Percentiles rank a stretch among this genome's conserved stretches.
Conservation (phyloP, 2,888 invertebrate species). For the Drosophila greeni region DNA sequence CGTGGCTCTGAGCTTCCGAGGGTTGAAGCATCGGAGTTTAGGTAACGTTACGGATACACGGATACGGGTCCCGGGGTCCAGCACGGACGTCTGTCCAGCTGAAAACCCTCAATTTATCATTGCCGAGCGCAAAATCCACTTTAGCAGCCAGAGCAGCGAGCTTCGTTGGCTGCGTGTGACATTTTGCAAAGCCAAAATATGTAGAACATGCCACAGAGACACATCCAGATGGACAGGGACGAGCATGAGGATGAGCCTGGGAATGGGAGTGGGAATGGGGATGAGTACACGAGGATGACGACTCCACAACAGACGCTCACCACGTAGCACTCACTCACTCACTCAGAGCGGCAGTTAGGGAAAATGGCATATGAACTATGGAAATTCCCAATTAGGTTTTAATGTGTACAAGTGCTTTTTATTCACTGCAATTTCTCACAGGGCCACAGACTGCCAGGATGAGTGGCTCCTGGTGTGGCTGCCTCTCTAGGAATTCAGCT, state of each 20-base stretch:
- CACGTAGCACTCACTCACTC: constrained; percentile 14
- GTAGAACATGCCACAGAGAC: constrained; percentile 66
- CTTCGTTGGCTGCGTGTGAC: constrained; percentile 72
- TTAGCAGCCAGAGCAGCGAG: constrained; percentile 44
- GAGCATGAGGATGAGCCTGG: neutral
- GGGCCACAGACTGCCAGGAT: constrained; percentile 25
- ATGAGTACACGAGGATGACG: neutral
- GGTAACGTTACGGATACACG: constrained; percentile 46
- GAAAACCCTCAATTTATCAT: constrained; percentile 70
- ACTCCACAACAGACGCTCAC: constrained; percentile 20
- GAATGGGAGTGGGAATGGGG: too few relatives aligned
- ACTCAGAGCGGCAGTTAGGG: constrained; percentile 45
- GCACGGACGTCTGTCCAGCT: constrained; percentile 37
- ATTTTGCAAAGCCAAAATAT: constrained; percentile 73
- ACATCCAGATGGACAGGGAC: constrained; percentile 35
- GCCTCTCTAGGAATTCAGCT: constrained; percentile 53
- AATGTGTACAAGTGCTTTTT: constrained; percentile 74
- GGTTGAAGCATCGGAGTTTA: constrained; percentile 37
- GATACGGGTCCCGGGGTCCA: constrained; percentile 29
- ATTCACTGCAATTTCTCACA: constrained; percentile 74
- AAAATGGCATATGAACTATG: constrained; percentile 72
- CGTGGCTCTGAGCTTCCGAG: neutral
- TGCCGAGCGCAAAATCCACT: constrained; percentile 74
- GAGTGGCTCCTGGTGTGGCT: neutral
- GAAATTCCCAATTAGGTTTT: constrained; percentile 76